phyloP scores from a whole-genome alignment of 2,113 vertebrate species.

The Misgurnus mizolepis region DNA sequence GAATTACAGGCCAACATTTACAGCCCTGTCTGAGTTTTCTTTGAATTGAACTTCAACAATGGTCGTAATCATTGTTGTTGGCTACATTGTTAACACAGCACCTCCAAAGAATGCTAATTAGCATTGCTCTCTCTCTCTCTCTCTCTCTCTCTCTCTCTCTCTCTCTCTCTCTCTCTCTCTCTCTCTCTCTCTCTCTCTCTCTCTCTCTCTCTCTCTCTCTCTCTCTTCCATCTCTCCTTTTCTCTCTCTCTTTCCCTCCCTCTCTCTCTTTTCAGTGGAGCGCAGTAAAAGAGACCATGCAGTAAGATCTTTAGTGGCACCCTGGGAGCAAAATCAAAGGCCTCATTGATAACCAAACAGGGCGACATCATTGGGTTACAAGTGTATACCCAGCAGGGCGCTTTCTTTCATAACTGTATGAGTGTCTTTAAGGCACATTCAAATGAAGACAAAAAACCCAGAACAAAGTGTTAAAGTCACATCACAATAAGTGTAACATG shows the following conservation, averaged over 20 bases:
- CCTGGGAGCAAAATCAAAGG: constrained; percentile 71
- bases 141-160: constrained; percentile 51
- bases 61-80: constrained; percentile 43
- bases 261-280: constrained; percentile 50
- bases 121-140: constrained; percentile 46
- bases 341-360: constrained; percentile 71
- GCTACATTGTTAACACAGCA: constrained; percentile 57
- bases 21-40: background rate
- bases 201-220: constrained; percentile 42
- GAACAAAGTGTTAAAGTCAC: constrained; percentile 33
- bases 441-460: constrained; percentile 39
- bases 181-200: constrained; percentile 51
- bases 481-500: constrained; percentile 40
- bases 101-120: constrained; percentile 67
- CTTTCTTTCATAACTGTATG: constrained; percentile 48
- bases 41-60: constrained; percentile 38
- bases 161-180: constrained; percentile 45
- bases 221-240: constrained; percentile 36
- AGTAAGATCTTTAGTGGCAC: constrained; percentile 64
- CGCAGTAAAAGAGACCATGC: constrained; percentile 54
- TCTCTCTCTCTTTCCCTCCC: constrained; percentile 36
- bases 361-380: constrained; percentile 72
- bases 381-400: constrained; percentile 63
- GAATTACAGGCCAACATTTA: constrained; percentile 6
- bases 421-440: constrained; percentile 54